Percentiles rank a stretch among this genome's conserved stretches.
Evolutionary conservation across 2,888 invertebrate species (phyloP).

Genomic region (Drosophila setosimentum): DNA sequence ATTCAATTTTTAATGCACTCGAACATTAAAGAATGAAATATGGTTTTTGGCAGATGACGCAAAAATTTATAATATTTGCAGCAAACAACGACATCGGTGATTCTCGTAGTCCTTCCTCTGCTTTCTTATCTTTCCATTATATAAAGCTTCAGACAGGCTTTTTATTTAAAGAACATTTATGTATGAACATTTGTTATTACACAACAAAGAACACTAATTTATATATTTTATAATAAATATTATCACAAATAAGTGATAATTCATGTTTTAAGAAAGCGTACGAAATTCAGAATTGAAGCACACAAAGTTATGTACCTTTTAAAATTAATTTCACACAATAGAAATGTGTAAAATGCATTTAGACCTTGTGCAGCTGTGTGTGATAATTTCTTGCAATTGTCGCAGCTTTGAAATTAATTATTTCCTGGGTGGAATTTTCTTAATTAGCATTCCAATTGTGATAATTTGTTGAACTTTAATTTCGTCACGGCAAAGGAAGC

Average conservation of each 20-base stretch:
- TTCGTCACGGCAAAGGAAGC: neutral
- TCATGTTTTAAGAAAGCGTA: neutral
- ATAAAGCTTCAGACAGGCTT: neutral
- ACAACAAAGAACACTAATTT: too few relatives aligned
- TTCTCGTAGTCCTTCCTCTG: neutral
- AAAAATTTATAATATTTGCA: neutral
- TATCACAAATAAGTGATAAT: neutral
- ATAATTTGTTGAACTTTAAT: slow-evolving; percentile 1
- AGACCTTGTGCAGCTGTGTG: too few relatives aligned
- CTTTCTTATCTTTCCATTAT: neutral
- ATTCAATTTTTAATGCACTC: slow-evolving; percentile 9
- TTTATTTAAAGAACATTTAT: neutral
- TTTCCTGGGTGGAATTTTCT: neutral
- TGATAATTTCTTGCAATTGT: neutral
- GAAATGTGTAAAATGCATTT: neutral
- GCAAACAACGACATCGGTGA: neutral
- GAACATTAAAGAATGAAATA: slow-evolving; percentile 11
- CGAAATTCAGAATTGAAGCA: neutral
- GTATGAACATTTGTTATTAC: neutral
- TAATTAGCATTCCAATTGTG: slow-evolving; percentile 3
- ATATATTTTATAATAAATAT: neutral
- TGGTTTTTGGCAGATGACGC: slow-evolving; percentile 1
- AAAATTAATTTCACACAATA: neutral
- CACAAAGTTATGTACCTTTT: neutral
- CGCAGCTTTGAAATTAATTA: neutral